Evolutionary conservation across 2,888 invertebrate species (phyloP).

Genomic region (Macropis europaea): DNA sequence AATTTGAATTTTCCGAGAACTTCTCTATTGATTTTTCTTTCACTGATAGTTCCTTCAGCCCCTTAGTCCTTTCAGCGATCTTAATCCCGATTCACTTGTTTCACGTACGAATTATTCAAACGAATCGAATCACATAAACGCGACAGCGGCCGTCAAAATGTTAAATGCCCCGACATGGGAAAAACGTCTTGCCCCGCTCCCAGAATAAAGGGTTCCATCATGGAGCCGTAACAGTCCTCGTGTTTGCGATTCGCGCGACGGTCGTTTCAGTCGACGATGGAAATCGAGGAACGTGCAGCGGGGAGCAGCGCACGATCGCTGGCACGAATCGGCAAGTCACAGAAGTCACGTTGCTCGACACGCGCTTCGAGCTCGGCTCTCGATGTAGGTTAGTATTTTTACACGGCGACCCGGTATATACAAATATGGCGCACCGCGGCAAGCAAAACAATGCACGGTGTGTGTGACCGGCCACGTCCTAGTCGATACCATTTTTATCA

Average conservation of each 20-base stretch:
- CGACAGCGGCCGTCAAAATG: too few relatives aligned
- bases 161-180: too few relatives aligned
- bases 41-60: too few relatives aligned
- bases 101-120: too few relatives aligned
- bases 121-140: too few relatives aligned
- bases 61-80: too few relatives aligned
- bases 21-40: too few relatives aligned
- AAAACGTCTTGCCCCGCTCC: too few relatives aligned
- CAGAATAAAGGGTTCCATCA: too few relatives aligned
- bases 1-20: too few relatives aligned
- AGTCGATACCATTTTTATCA: conserved; percentile 1
- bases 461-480: conserved; percentile 1
- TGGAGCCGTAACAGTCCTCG: too few relatives aligned
- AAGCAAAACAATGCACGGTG: conserved; percentile 37
- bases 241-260: conserved; percentile 4
- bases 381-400: conserved; percentile 77
- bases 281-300: conserved; percentile 12
- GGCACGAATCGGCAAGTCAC: conserved; percentile 38
- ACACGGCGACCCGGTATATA: conserved; percentile 57
- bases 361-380: conserved; percentile 65
- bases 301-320: conserved; percentile 26
- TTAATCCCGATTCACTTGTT: too few relatives aligned
- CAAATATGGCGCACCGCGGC: conserved; percentile 35
- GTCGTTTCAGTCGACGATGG: neutral
- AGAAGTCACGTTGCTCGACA: conserved; percentile 77